phyloP scores from a whole-genome alignment of 2,797 vertebrate genomes.

The Harpagifer antarcticus region DNA sequence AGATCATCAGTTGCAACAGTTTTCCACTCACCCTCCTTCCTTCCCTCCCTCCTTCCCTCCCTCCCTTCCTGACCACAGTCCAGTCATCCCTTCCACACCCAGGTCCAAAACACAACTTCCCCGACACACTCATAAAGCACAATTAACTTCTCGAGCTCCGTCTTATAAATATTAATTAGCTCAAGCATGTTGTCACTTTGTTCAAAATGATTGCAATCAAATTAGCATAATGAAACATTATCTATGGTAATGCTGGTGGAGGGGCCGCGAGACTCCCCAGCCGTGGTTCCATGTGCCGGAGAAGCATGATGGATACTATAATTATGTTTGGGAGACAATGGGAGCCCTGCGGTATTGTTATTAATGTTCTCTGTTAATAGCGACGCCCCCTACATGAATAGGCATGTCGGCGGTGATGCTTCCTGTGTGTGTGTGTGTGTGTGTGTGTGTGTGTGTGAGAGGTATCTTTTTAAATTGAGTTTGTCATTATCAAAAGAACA shows the following conservation, averaged over 20 bases:
- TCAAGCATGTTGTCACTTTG: slow-evolving; percentile 69
- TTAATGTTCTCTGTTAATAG: slow-evolving; percentile 73
- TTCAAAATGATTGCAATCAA: slow-evolving; percentile 70
- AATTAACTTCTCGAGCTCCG: slow-evolving; percentile 65
- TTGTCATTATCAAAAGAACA: no score
- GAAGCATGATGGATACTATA: slow-evolving; percentile 76
- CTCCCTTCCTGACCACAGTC: slow-evolving; percentile 23
- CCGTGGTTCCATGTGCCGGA: slow-evolving; percentile 65
- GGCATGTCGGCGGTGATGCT: slow-evolving; percentile 37
- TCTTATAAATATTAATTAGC: slow-evolving; percentile 77
- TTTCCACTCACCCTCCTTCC: slow-evolving; percentile 40
- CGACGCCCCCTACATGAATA: slow-evolving; percentile 54
- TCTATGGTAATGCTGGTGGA: slow-evolving; percentile 68
- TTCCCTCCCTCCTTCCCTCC: background rate
- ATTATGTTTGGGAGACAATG: slow-evolving; percentile 74
- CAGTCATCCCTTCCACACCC: slow-evolving; percentile 59
- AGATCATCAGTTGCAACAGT: slow-evolving; percentile 47
- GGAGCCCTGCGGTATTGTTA: slow-evolving; percentile 70
- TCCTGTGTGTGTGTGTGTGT: background rate
- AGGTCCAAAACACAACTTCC: slow-evolving; percentile 49
- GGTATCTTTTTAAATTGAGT: no score
- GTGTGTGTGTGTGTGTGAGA: background rate
- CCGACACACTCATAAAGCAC: slow-evolving; percentile 55
- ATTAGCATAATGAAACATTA: slow-evolving; percentile 83
- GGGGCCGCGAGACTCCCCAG: slow-evolving; percentile 53